Base-by-base conservation (phyloP, 2,888 invertebrate genomes). In the Oxycera nigricornis region DNA sequence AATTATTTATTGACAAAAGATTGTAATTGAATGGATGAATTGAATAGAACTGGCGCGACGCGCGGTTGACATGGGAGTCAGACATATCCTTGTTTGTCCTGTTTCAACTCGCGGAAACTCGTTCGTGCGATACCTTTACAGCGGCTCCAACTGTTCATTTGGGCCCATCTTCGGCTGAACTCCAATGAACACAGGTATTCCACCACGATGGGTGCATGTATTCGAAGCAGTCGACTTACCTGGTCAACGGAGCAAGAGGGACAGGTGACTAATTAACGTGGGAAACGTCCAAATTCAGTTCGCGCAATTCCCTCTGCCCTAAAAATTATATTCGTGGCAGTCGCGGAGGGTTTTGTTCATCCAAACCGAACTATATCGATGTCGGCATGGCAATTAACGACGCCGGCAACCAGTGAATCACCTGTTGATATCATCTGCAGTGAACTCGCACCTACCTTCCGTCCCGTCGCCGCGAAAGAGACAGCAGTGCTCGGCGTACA, bases 351-450 rank as follows among this genome's bases (percentile, higher is more conserved):
- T 46, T 11, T 46, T 46, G 11, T 7, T 14, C 46, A 46, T 3
- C 46, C 4, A n/a, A 46, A 35, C 35, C 35, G 11, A 35, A 35
- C 35, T 7, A 11, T 35, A 11, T 35, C 35, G 35, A n/a, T n/a
- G n/a, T n/a, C n/a, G n/a, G 39, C 39, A 39, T 39, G 39, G n/a
- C 20, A 62, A 62, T 20, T 41, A 67, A 41, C 11, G 31, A 52
- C 31, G 52, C 70, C 52, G 52, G 52, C 65, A 11, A 20, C 14
- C 57, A 39, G 55, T 76, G 76, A 76, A 72, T 76, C 76, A 76
- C 76, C 76, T 76, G 76, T 76, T 76, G 76, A 76, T 76, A 74
- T 76, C 76, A 76, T 74, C 76, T 26, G 30, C 11, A 41, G 17
- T 55, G 55, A 31, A 35, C 22, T 70, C 67, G 20, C 28, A 68